phyloP scores from a whole-genome alignment of 2,888 invertebrate species.

The Acheta domesticus region DNA sequence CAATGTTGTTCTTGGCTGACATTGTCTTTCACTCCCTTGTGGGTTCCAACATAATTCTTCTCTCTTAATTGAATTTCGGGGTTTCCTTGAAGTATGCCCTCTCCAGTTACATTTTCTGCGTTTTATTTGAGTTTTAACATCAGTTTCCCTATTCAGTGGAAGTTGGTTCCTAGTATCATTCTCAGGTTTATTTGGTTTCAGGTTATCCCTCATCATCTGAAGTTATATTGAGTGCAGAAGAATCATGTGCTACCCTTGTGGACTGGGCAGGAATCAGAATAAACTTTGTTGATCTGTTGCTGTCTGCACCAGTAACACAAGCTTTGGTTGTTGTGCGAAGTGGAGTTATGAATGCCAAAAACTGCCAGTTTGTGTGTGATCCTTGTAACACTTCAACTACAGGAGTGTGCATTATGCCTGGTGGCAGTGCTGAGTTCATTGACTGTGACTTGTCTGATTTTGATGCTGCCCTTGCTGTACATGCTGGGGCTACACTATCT shows the following conservation, averaged over 20 bases:
- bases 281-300: neutral
- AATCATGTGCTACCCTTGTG: neutral
- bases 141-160: too few relatives aligned
- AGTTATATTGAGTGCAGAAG: neutral
- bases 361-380: neutral
- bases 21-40: too few relatives aligned
- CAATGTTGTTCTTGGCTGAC: too few relatives aligned
- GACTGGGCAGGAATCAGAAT: neutral
- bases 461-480: neutral
- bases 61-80: too few relatives aligned
- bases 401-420: neutral
- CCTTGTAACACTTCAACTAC: neutral
- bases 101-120: too few relatives aligned
- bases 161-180: too few relatives aligned
- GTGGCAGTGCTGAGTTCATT: neutral
- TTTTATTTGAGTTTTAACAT: too few relatives aligned
- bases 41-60: too few relatives aligned
- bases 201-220: neutral
- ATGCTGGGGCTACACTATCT: neutral
- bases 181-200: too few relatives aligned
- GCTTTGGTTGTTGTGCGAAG: neutral
- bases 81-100: too few relatives aligned
- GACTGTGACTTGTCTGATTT: neutral
- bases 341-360: neutral
- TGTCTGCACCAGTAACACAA: neutral